phyloP scores from a whole-genome alignment of 2,113 vertebrate genomes.

The Rhodinocichla rosea region DNA sequence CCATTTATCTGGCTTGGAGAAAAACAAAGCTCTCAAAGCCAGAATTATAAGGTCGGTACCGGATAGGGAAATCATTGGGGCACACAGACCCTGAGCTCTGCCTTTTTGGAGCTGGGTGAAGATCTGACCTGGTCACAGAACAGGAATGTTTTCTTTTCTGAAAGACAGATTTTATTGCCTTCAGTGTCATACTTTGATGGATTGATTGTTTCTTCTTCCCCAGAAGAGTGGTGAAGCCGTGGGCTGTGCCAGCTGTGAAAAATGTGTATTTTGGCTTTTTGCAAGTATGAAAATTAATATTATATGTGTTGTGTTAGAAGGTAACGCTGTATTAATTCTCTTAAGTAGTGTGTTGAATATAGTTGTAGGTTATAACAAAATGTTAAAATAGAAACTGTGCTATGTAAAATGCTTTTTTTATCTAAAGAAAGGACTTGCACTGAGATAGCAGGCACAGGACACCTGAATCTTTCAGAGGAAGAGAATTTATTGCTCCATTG shows the following conservation, averaged over 20 bases:
- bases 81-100: neutral
- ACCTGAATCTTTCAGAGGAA: no score
- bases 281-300: no score
- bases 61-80: neutral
- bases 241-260: neutral
- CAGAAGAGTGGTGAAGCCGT: fast-evolving
- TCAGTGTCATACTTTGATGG: neutral
- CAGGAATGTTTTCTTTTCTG: neutral
- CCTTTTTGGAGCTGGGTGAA: neutral
- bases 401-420: no score
- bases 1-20: neutral
- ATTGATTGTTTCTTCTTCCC: neutral
- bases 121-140: neutral
- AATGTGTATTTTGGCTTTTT: no score
- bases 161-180: neutral
- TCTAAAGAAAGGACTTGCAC: no score
- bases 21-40: neutral
- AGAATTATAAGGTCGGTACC: fast-evolving
- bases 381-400: no score
- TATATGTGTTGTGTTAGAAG: no score
- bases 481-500: no score
- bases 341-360: no score
- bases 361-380: no score
- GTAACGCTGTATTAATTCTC: no score
- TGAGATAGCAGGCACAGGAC: no score